Percentiles rank a stretch among this genome's conserved stretches.
Evolutionary conservation across 2,888 invertebrate genomes (phyloP).

Genomic region (Leptothorax acervorum): DNA sequence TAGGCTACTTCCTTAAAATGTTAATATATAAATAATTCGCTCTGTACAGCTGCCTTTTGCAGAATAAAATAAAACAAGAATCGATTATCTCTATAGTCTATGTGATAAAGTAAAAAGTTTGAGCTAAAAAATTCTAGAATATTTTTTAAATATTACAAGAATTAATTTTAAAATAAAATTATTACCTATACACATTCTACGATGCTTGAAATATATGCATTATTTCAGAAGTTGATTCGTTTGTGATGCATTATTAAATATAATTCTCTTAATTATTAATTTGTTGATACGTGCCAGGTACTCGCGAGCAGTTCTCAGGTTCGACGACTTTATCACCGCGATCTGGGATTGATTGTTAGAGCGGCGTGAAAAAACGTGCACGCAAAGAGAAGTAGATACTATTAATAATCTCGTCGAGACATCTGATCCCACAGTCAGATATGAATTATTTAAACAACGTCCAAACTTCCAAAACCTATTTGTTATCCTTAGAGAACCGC

Average conservation of each 20-base stretch:
- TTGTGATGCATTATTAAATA: background rate
- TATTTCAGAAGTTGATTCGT: background rate
- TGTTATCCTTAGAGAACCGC: slow-evolving; percentile 10
- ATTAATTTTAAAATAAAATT: background rate
- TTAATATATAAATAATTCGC: no score
- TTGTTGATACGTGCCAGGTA: background rate
- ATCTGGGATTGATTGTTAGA: slow-evolving; percentile 19
- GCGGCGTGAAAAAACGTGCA: background rate
- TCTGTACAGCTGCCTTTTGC: no score
- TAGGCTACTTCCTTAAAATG: no score
- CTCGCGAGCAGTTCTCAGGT: background rate
- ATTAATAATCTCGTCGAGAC: slow-evolving; percentile 23
- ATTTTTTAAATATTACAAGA: background rate
- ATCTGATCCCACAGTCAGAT: background rate
- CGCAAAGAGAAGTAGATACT: background rate
- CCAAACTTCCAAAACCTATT: slow-evolving; percentile 2
- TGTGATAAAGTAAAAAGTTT: background rate
- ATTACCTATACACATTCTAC: background rate
- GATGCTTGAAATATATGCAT: background rate
- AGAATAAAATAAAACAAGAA: background rate
- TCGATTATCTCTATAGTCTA: no score
- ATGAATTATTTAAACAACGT: slow-evolving; percentile 30
- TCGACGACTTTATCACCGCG: slow-evolving; percentile 13
- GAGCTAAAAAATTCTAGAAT: background rate
- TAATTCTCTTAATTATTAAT: slow-evolving; percentile 2